These are phyloP conservation scores for Pterois miles DNA, from an alignment of 2,797 vertebrate species.

Conservation along the genomic window DNA sequence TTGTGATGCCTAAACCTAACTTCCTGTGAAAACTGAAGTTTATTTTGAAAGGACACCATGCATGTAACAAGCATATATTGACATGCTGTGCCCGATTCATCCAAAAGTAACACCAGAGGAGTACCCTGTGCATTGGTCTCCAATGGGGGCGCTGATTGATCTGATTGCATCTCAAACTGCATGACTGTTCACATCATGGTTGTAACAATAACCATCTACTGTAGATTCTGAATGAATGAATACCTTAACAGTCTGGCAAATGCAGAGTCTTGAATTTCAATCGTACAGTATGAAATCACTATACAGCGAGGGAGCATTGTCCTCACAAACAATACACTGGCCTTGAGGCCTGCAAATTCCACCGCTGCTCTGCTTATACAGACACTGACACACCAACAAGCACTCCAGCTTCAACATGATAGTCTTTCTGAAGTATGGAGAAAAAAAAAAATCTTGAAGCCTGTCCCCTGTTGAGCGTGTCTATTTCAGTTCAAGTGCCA, in stretches of 20 bases:
- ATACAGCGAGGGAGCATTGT: constrained; percentile 28
- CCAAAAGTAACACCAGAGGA: too few species aligned
- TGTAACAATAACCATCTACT: background rate
- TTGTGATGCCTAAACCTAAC: too few species aligned
- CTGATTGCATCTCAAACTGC: background rate
- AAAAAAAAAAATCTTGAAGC: constrained; percentile 69
- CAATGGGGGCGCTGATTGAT: too few species aligned
- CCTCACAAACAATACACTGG: constrained; percentile 35
- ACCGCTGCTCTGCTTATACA: constrained; percentile 44
- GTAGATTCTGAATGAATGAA: constrained; percentile 14
- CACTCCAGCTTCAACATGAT: constrained; percentile 59
- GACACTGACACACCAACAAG: constrained; percentile 51
- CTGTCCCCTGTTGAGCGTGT: constrained; percentile 70
- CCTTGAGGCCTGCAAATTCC: constrained; percentile 52
- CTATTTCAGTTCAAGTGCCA: constrained; percentile 81
- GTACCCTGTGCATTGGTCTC: too few species aligned
- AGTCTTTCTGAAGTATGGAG: constrained; percentile 65
- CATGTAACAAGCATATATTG: too few species aligned
- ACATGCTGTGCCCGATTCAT: too few species aligned
- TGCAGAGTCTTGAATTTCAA: constrained; percentile 26
- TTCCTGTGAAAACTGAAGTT: too few species aligned
- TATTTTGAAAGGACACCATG: too few species aligned
- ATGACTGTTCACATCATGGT: background rate
- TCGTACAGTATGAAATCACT: constrained; percentile 11
- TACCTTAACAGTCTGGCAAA: background rate